Evolutionary conservation across 2,797 vertebrate genomes (phyloP).

Genomic region (Graptemys geographica): DNA sequence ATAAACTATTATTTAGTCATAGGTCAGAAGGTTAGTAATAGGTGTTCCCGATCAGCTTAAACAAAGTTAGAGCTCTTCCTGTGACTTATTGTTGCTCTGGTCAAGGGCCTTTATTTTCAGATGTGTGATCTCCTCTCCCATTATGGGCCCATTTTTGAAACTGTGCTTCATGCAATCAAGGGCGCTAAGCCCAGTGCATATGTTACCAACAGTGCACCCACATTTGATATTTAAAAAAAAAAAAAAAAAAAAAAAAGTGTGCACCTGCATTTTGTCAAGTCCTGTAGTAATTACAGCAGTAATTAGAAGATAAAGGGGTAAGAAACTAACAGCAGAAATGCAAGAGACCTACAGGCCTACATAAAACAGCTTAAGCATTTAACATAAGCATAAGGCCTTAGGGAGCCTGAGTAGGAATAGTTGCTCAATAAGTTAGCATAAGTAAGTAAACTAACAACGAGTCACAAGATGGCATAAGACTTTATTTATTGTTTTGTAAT

Average conservation of each 20-base stretch:
- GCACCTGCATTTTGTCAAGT: not conserved
- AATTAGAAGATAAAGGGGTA: not conserved
- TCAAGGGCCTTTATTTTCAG: not conserved
- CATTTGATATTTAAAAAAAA: not conserved
- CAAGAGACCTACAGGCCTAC: not conserved
- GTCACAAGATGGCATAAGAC: not conserved
- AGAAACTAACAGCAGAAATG: too few species aligned
- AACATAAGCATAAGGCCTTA: too few species aligned
- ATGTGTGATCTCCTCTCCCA: fast-evolving
- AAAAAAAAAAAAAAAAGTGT: too few species aligned
- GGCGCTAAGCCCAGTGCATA: not conserved
- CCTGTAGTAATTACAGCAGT: not conserved
- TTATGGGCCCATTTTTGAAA: fast-evolving
- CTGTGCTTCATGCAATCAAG: not conserved
- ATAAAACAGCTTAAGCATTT: not conserved
- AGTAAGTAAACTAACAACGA: not conserved
- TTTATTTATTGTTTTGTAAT: too few species aligned
- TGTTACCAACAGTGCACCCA: not conserved
- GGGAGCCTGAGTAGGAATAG: too few species aligned
- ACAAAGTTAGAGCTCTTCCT: not conserved
- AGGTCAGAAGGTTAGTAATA: not conserved
- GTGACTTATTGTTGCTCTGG: not conserved
- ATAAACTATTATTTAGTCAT: too few species aligned
- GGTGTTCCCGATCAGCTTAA: not conserved
- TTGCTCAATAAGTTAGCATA: too few species aligned